Conservation (phyloP, 1,140 invertebrate genomes). For the Cherax destructor region DNA sequence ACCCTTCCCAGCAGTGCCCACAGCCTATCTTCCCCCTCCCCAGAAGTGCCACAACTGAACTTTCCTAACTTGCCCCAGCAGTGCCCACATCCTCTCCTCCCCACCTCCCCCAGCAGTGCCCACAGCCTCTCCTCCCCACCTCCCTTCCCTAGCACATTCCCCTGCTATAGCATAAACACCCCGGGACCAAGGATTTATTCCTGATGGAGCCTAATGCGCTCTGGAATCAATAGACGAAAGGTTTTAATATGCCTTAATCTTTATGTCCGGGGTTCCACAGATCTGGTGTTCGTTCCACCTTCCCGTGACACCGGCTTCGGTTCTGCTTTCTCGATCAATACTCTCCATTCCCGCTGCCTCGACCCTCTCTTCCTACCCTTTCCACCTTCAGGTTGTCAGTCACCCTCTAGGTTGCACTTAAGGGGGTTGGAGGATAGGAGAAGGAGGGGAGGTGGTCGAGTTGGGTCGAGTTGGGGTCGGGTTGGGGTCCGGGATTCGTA, state of each 20-base stretch:
- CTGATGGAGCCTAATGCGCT: constrained; percentile 66
- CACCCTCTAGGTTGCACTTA: not conserved
- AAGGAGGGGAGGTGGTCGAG: not conserved
- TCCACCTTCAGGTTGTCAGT: not conserved
- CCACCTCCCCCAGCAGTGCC: constrained; percentile 25
- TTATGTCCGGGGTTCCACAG: constrained; percentile 52
- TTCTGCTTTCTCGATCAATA: not conserved
- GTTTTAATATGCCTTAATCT: constrained; percentile 68
- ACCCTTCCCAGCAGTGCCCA: too few species aligned
- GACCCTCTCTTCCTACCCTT: not conserved
- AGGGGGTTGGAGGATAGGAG: not conserved
- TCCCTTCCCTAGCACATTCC: constrained; percentile 43
- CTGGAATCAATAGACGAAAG: constrained; percentile 64
- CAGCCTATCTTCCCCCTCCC: constrained; percentile 10
- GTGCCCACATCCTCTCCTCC: not conserved
- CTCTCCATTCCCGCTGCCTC: not conserved
- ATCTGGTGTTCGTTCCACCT: constrained; percentile 32
- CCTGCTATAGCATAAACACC: constrained; percentile 51
- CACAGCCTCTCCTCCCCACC: not conserved
- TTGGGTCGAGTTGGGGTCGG: not conserved
- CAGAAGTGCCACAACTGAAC: too few species aligned
- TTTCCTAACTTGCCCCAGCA: constrained; percentile 45
- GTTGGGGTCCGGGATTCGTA: constrained; percentile 28
- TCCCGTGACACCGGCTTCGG: not conserved
- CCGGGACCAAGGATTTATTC: constrained; percentile 61